phyloP scores from a whole-genome alignment of 2,797 vertebrate species.

The Hyperoplus immaculatus region DNA sequence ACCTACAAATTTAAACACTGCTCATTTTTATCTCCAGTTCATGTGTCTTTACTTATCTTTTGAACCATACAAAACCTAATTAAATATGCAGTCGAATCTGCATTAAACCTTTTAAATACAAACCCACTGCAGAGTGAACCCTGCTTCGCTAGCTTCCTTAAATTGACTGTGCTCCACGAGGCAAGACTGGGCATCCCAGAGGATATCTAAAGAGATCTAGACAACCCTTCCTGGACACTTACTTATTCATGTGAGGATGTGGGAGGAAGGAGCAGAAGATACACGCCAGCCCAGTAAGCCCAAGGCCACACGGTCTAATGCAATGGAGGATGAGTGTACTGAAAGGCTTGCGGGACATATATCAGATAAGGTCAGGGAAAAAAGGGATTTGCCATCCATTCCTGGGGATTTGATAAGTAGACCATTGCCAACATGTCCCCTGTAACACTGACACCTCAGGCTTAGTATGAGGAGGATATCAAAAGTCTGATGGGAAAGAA shows the following conservation, averaged over 20 bases:
- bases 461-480: slow-evolving; percentile 56
- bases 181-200: slow-evolving; percentile 51
- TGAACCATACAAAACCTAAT: slow-evolving; percentile 62
- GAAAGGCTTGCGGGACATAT: slow-evolving; percentile 68
- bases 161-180: slow-evolving; percentile 58
- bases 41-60: slow-evolving; percentile 15
- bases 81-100: slow-evolving; percentile 60
- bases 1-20: slow-evolving; percentile 23
- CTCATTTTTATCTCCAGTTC: slow-evolving; percentile 13
- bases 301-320: slow-evolving; percentile 66
- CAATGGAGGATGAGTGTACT: slow-evolving; percentile 55
- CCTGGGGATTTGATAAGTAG: slow-evolving; percentile 73
- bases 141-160: slow-evolving; percentile 21
- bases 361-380: slow-evolving; percentile 72
- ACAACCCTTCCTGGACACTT: slow-evolving; percentile 60
- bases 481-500: slow-evolving; percentile 44
- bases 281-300: slow-evolving; percentile 50
- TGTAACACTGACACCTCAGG: slow-evolving; percentile 50
- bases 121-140: slow-evolving; percentile 23
- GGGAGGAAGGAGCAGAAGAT: slow-evolving; percentile 39
- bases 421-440: slow-evolving; percentile 53
- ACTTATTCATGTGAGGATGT: slow-evolving; percentile 73
- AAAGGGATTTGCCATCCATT: slow-evolving; percentile 73
- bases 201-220: slow-evolving; percentile 71
- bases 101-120: slow-evolving; percentile 25